Evolutionary conservation across 2,113 vertebrate species (phyloP).

Genomic region (Passer montanus): DNA sequence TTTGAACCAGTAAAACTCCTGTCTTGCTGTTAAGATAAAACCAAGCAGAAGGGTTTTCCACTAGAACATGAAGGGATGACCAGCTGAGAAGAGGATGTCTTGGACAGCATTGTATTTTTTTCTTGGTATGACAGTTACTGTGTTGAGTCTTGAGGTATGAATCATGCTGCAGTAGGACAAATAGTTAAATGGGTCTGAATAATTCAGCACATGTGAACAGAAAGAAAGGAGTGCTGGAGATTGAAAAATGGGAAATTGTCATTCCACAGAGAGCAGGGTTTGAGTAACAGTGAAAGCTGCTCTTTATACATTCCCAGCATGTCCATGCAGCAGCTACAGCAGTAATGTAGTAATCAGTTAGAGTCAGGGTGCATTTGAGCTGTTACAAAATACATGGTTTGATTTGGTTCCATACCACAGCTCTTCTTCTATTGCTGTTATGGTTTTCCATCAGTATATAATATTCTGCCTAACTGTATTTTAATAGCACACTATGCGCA

Average conservation of each 20-base stretch:
- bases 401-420: constrained; percentile 29
- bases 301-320: constrained; percentile 29
- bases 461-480: constrained; percentile 18
- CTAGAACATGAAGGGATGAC: neutral
- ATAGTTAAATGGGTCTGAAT: neutral
- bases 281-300: neutral
- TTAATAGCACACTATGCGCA: neutral
- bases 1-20: neutral
- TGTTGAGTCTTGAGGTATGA: neutral
- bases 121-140: neutral
- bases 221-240: neutral
- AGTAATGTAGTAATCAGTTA: constrained; percentile 45
- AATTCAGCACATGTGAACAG: neutral
- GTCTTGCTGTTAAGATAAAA: neutral
- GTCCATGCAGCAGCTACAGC: neutral
- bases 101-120: neutral
- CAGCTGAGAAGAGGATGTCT: neutral
- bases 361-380: constrained; percentile 24
- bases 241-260: neutral
- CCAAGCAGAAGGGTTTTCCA: neutral
- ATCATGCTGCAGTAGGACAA: neutral
- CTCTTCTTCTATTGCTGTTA: neutral
- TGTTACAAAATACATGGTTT: constrained; percentile 27
- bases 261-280: neutral
- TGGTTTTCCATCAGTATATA: constrained; percentile 1